phyloP scores from a whole-genome alignment of 2,888 invertebrate species.

The Lycophotia porphyrea region DNA sequence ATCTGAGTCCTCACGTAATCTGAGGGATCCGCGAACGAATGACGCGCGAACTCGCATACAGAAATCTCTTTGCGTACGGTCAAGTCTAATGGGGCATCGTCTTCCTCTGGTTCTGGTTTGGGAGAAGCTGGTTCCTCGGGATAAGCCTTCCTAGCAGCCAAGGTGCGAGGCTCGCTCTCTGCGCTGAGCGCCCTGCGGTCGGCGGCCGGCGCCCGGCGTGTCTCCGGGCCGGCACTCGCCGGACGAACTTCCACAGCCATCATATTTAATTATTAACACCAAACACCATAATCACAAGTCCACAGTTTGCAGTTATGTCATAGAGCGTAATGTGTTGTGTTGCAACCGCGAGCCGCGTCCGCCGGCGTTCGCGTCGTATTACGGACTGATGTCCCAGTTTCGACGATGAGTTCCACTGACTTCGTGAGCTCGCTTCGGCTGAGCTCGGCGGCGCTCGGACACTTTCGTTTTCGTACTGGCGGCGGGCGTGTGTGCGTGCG shows the following conservation, averaged over 20 bases:
- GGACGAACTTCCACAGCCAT: slow-evolving; percentile 89
- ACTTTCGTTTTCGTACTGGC: slow-evolving; percentile 90
- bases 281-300: slow-evolving; percentile 86
- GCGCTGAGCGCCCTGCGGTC: slow-evolving; percentile 83
- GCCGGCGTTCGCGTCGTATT: slow-evolving; percentile 87
- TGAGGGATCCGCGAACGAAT: slow-evolving; percentile 87
- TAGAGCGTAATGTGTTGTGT: slow-evolving; percentile 83
- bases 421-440: slow-evolving; percentile 90
- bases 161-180: slow-evolving; percentile 85
- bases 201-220: slow-evolving; percentile 77
- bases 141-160: slow-evolving; percentile 89
- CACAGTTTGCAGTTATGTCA: slow-evolving; percentile 87
- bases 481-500: slow-evolving; percentile 68
- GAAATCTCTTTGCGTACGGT: slow-evolving; percentile 91
- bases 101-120: slow-evolving; percentile 75
- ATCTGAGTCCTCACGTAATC: slow-evolving; percentile 88
- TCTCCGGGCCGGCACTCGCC: slow-evolving; percentile 82
- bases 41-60: slow-evolving; percentile 88
- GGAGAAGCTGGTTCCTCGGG: slow-evolving; percentile 78
- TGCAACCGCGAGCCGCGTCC: slow-evolving; percentile 82
- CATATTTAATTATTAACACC: slow-evolving; percentile 85
- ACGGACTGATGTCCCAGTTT: slow-evolving; percentile 92
- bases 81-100: slow-evolving; percentile 95
- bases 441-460: slow-evolving; percentile 87
- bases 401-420: slow-evolving; percentile 90